Evolutionary conservation across 2,113 vertebrate genomes (phyloP), one percentile per base, ranked within the genome.

Genomic region (Aegypius monachus): DNA sequence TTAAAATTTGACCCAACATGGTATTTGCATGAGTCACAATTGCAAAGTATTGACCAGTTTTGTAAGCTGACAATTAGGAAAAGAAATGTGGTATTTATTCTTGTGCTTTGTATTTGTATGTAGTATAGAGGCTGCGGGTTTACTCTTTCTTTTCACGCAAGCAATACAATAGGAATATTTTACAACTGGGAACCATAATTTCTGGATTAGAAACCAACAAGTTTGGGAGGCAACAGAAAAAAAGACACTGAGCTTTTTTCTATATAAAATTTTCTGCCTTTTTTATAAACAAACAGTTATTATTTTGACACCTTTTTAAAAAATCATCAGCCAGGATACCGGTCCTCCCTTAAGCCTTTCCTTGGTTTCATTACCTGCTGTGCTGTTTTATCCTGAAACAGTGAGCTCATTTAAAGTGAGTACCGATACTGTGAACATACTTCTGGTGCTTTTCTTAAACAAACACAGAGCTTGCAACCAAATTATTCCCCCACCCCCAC

Each of bases 41-140:
- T 95, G 96, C 94, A 97, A 93, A 94, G 77, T 97, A 97, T 98
- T 97, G 94, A 97, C 96, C 95, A 71, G 97, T 97, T 98, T 98
- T 97, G 91, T 98, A 97, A 97, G 88, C 90, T 96, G 97, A 97
- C 52, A 65, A 96, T 95, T 98, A 97, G 96, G 85, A 96, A 88
- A 90, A 94, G 75, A 98, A 96, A 95, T 95, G 91, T 92, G 92
- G 92, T 98, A 98, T 99, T 98, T 98, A 98, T 98, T 98, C 98
- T 98, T 98, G 93, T 97, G 97, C 97, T 98, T 98, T 97, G 86
- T 98, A 97, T 98, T 97, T 98, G 97, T 97, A 97, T 90, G 95
- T 98, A 98, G 95, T 92, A 72, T 96, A 98, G 96, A 98, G 92
- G 96, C 96, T 93, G 88, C 78, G 81, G 92, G 95, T 96, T 98